Evolutionary conservation across 2,113 vertebrate species (phyloP).

Genomic region (Rissa tridactyla): DNA sequence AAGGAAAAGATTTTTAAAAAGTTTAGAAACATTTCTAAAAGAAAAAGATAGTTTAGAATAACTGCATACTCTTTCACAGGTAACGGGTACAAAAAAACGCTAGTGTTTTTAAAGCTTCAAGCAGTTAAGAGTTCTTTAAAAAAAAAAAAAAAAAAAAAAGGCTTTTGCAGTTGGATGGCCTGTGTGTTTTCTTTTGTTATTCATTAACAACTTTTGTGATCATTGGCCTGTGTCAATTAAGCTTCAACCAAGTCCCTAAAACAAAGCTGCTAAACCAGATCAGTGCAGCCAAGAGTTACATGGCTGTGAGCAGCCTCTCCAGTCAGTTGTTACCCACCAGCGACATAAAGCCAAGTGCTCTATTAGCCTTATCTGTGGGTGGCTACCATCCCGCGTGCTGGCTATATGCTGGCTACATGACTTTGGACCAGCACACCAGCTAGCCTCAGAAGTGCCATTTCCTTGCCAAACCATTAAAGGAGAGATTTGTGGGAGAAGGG

Average conservation of each 20-base stretch:
- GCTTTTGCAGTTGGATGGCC: not conserved
- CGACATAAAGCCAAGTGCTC: not conserved
- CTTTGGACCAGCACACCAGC: not conserved
- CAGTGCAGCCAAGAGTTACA: not conserved
- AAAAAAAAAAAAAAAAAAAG: not conserved
- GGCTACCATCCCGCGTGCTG: rapidly evolving
- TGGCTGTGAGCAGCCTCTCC: not conserved
- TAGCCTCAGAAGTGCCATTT: not conserved
- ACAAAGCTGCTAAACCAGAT: not conserved
- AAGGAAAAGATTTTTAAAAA: not conserved
- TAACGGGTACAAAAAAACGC: not conserved
- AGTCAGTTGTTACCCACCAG: not conserved
- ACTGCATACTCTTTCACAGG: not conserved
- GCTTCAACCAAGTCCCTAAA: not conserved
- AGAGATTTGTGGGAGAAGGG: not conserved
- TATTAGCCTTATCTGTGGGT: not conserved
- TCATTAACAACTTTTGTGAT: not conserved
- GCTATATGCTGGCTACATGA: rapidly evolving
- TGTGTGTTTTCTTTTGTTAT: not conserved
- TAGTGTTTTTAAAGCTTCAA: not conserved
- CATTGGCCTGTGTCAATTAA: not conserved
- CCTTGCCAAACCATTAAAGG: not conserved
- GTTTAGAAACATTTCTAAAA: not conserved
- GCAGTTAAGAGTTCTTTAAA: not conserved
- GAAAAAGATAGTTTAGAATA: not conserved